Conservation (phyloP, 2,888 invertebrate genomes). For the Drosophila limbata region DNA sequence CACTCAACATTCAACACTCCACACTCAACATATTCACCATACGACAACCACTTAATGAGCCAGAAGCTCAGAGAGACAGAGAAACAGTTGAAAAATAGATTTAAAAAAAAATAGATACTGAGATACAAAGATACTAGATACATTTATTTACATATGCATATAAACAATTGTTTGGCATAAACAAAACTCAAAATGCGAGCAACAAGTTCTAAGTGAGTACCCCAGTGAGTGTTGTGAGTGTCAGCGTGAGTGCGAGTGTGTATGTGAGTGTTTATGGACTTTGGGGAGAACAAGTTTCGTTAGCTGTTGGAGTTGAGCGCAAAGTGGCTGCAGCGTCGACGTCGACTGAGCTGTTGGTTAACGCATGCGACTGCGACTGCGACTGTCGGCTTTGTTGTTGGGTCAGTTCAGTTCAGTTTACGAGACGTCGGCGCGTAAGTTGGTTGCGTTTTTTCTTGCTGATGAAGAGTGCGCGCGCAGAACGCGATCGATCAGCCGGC, state of each 20-base stretch:
- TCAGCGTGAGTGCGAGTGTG: conserved; percentile 16
- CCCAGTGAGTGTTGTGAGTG: conserved; percentile 22
- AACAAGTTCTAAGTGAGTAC: conserved; percentile 51
- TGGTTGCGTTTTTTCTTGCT: conserved; percentile 67
- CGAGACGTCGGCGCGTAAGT: conserved; percentile 75
- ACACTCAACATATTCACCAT: conserved; percentile 54
- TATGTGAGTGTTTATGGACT: conserved; percentile 13
- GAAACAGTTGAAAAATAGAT: conserved; percentile 6
- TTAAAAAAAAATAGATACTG: conserved; percentile 12
- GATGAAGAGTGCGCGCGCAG: conserved; percentile 48
- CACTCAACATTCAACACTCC: conserved; percentile 53
- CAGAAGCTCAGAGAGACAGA: conserved; percentile 35
- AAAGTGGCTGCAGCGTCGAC: conserved; percentile 61
- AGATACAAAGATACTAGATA: conserved; percentile 12
- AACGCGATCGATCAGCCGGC: conserved; percentile 61
- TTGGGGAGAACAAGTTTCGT: conserved; percentile 76
- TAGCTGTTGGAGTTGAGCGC: conserved; percentile 63
- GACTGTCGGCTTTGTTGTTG: conserved; percentile 65
- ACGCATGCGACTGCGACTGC: conserved; percentile 65
- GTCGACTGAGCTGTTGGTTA: conserved; percentile 38
- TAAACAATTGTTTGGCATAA: conserved; percentile 34
- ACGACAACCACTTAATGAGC: conserved; percentile 78
- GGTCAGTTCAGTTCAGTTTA: conserved; percentile 78
- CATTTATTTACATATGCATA: conserved; percentile 11
- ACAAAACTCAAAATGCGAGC: conserved; percentile 61